Evolutionary conservation across 2,888 invertebrate genomes (phyloP), one percentile per base, ranked within the genome.

Genomic region (Dinocampus coccinellae): DNA sequence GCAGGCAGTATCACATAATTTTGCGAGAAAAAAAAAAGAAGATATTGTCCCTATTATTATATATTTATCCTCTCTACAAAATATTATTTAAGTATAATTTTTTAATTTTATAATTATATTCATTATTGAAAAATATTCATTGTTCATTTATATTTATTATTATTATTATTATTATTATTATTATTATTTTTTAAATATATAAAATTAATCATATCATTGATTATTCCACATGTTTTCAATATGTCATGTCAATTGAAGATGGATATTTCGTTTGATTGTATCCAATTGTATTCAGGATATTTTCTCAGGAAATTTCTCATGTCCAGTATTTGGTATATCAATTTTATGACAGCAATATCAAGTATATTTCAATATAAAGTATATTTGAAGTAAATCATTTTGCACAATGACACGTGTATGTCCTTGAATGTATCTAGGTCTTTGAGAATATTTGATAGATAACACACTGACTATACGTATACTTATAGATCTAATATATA

Each of bases 1-100:
- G 62, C 63, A 61, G 70, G 71, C 66, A 73, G 76, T 72, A 76
- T 78, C 71, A 73, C 75, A 76, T 63, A 74, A 73, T 63, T 69
- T 68, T 42, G 13, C 3, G 29, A 4, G 16, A n/a, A n/a, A 6
- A n/a, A n/a, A 6, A 16, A 42, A n/a, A n/a, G n/a, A n/a, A n/a
- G n/a, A n/a, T n/a, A n/a, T n/a, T n/a, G n/a, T n/a, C n/a, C n/a
- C n/a, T 42, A 13, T 42, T 42, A 42, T 39, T 29, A 67, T 77
- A 33, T 33, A n/a, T 58, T 4, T 42, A 42, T 36, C n/a, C 42
- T 42, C 42, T 13, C n/a, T 42, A n/a, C 42, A 42, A n/a, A n/a
- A n/a, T n/a, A n/a, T n/a, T n/a, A n/a, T n/a, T n/a, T n/a, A n/a
- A n/a, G n/a, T n/a, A n/a, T n/a, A n/a, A n/a, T n/a, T n/a, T n/a